These are phyloP conservation scores for Vidua macroura DNA, from an alignment of 2,113 vertebrate genomes.

Conservation along the genomic window DNA sequence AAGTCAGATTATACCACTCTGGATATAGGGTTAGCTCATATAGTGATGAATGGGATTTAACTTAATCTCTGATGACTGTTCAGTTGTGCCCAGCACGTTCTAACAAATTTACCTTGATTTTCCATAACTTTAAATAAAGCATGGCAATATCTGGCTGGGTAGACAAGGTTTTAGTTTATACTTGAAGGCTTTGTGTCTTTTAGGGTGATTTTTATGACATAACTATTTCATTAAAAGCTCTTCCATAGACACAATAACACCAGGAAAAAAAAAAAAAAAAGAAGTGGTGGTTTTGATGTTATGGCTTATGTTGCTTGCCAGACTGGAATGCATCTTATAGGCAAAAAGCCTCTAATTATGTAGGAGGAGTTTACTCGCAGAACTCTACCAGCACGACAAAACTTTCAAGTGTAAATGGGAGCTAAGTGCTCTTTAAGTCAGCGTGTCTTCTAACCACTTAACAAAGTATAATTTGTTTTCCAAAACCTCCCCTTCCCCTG, in stretches of 20 bases:
- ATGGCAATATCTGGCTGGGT: not conserved
- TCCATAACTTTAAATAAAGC: not conserved
- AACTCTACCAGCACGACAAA: not conserved
- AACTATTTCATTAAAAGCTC: slow-evolving; percentile 27
- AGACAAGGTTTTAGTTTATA: not conserved
- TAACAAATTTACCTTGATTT: not conserved
- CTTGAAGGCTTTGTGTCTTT: not conserved
- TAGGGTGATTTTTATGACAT: not conserved
- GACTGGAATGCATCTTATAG: not conserved
- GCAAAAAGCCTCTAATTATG: slow-evolving; percentile 8
- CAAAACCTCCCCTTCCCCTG: not conserved
- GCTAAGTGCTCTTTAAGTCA: slow-evolving; percentile 3
- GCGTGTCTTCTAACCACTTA: not conserved
- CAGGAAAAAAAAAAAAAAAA: not conserved
- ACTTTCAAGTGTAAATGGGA: not conserved
- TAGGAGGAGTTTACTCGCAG: slow-evolving; percentile 10
- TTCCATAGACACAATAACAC: not conserved
- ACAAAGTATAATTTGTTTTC: not conserved
- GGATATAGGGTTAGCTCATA: not conserved
- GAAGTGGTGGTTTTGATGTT: not conserved
- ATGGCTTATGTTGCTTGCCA: not conserved
- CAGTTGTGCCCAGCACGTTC: not conserved
- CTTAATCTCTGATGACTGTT: not conserved
- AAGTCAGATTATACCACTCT: not conserved
- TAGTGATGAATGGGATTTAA: not conserved